Conservation (phyloP, 2,888 invertebrate genomes). For the Dione juno region DNA sequence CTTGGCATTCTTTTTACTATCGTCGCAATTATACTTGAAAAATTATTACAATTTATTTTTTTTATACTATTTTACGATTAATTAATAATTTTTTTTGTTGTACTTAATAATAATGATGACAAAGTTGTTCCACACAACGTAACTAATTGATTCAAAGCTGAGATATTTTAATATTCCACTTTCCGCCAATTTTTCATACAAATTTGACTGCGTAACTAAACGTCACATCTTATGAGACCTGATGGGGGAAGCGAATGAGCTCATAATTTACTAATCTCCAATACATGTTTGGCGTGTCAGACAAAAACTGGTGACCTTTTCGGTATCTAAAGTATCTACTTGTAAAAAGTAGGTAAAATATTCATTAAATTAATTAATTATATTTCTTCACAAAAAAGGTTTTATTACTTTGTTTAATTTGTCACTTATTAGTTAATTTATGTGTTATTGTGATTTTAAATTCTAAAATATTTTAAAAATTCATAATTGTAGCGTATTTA, state of each 20-base stretch:
- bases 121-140: not conserved
- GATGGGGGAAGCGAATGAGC: no score
- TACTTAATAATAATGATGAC: not conserved
- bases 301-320: not conserved
- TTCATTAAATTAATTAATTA: not conserved
- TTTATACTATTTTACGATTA: not conserved
- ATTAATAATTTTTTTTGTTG: not conserved
- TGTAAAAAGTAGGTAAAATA: not conserved
- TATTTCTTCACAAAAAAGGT: not conserved
- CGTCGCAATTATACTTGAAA: not conserved
- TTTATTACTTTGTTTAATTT: not conserved
- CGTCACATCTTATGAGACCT: no score
- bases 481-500: not conserved
- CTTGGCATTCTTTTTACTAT: conserved; percentile 19
- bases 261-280: no score
- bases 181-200: no score
- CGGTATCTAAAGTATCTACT: not conserved
- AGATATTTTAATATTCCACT: no score
- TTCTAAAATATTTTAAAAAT: not conserved
- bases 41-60: conserved; percentile 1
- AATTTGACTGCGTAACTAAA: no score
- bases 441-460: not conserved
- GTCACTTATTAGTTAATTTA: not conserved
- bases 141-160: no score
- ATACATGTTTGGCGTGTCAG: no score